Evolutionary conservation across 1,140 invertebrate species (phyloP).

Genomic region (Drosophila littoralis): DNA sequence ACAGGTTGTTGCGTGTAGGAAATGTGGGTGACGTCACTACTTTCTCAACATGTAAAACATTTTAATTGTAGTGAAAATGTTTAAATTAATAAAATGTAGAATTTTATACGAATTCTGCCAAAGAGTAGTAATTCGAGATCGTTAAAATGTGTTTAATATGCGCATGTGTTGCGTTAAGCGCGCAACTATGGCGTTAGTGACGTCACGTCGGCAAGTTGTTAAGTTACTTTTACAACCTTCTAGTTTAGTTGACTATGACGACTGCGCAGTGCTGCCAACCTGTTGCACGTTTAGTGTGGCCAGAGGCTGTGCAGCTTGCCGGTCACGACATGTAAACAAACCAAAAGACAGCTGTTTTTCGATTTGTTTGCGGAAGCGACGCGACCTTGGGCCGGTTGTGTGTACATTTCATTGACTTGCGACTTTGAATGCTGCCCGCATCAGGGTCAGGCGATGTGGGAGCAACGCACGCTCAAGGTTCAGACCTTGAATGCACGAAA

Average conservation of each 20-base stretch:
- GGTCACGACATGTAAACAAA: constrained; percentile 50
- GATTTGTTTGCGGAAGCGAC: constrained; percentile 63
- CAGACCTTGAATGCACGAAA: constrained; percentile 69
- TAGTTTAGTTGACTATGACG: constrained; percentile 1
- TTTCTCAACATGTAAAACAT: background rate
- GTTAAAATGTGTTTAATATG: background rate
- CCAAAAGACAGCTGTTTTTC: constrained; percentile 32
- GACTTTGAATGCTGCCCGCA: constrained; percentile 58
- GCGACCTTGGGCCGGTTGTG: constrained; percentile 62
- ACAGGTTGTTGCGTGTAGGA: constrained; percentile 10
- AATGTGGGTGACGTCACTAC: constrained; percentile 16
- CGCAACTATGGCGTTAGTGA: background rate
- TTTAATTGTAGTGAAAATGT: too few relatives aligned
- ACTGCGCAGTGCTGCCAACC: constrained; percentile 28
- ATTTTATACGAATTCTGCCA: too few relatives aligned
- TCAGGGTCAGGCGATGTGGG: constrained; percentile 62
- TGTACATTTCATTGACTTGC: constrained; percentile 58
- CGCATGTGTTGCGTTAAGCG: background rate
- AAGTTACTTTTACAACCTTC: constrained; percentile 5
- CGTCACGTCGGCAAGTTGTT: constrained; percentile 7
- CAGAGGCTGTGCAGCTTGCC: constrained; percentile 21
- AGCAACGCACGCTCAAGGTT: constrained; percentile 74
- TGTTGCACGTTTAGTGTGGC: constrained; percentile 22
- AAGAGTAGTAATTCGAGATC: too few relatives aligned
- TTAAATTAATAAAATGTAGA: too few relatives aligned